A percentile compares a stretch with the other conserved stretches of the same genome.
These are phyloP conservation scores for Synanthedon tipuliformis DNA, from an alignment of 2,888 invertebrate genomes.

Conservation along the genomic window DNA sequence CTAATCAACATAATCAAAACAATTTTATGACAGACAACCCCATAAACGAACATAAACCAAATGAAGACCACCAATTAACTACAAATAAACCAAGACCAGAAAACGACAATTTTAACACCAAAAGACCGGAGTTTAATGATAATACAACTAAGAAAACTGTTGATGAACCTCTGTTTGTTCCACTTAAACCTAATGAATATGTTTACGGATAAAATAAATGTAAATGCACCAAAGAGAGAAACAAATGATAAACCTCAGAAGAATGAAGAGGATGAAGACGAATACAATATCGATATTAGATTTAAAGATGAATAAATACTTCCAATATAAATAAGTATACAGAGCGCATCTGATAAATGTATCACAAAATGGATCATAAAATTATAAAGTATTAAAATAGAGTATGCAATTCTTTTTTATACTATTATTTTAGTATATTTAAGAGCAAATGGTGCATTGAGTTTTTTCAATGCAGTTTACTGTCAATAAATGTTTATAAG, in stretches of 20 bases:
- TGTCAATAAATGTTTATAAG: too few species aligned
- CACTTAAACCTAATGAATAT: slow-evolving; percentile 37
- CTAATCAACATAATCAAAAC: background rate
- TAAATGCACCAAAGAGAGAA: slow-evolving; percentile 45
- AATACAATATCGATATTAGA: slow-evolving; percentile 42
- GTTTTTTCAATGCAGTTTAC: too few species aligned
- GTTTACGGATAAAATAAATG: slow-evolving; percentile 33
- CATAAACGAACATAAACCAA: background rate
- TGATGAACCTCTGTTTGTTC: slow-evolving; percentile 39
- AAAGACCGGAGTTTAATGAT: slow-evolving; percentile 3
- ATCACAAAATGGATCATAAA: too few species aligned
- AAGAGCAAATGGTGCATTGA: too few species aligned
- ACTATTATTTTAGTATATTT: too few species aligned
- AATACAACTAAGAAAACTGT: slow-evolving; percentile 25
- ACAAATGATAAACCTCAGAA: slow-evolving; percentile 23
- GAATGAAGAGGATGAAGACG: slow-evolving; percentile 27
- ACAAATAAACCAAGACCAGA: background rate
- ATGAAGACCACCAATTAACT: background rate
- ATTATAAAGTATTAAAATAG: too few species aligned
- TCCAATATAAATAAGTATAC: too few species aligned
- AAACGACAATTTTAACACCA: slow-evolving; percentile 2
- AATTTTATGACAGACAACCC: background rate
- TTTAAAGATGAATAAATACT: slow-evolving; percentile 23
- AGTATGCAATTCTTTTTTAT: too few species aligned
- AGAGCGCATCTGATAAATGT: too few species aligned